Evolutionary conservation across 1,140 invertebrate genomes (phyloP), one percentile per base, ranked within the genome.

Genomic region (Tetranychus cinnabarinus): DNA sequence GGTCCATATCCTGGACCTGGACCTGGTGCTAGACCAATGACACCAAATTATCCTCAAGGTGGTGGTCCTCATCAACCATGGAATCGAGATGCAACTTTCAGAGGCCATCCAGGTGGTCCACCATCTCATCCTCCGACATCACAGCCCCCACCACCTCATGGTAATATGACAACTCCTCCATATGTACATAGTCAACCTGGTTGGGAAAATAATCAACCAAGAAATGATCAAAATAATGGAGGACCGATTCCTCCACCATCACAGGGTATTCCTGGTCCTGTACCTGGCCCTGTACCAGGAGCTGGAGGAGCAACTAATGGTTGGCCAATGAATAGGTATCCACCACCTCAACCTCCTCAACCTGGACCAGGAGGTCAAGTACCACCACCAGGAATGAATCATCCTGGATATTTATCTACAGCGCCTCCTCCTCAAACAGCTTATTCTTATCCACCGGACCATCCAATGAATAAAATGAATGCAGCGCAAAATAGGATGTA

Each of bases 121-220:
- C 66, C 66, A 35, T 66, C 67, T 37, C 65, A 64, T n/a, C 65
- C 68, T n/a, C 46, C 8, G 1, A 23, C 23, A 10, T 12, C 46
- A n/a, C 10, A 47, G 10, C 23, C 46, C 46, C 46, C 46, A 1
- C 46, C 46, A 47, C 10, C 46, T 47, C 46, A n/a, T 47, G 46
- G 23, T 12, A 52, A 23, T 33, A 23, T 52, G 35, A 37, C 56
- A 36, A 57, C 56, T 13, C 23, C 56, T 13, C 33, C 35, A 31
- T 36, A 39, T 35, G 56, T 39, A n/a, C n/a, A 12, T n/a, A 7
- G 33, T n/a, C 12, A 33, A n/a, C 15, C 31, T 36, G n/a, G 33
- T 36, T 33, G 23, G 23, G 42, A 58, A 36, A 10, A 36, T 13
- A 13, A 33, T 52, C 50, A 52, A 52, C n/a, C 50, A n/a, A 7